Evolutionary conservation across 2,113 vertebrate species (phyloP), one percentile per base, ranked within the genome.

Genomic region (Perognathus longimembris): DNA sequence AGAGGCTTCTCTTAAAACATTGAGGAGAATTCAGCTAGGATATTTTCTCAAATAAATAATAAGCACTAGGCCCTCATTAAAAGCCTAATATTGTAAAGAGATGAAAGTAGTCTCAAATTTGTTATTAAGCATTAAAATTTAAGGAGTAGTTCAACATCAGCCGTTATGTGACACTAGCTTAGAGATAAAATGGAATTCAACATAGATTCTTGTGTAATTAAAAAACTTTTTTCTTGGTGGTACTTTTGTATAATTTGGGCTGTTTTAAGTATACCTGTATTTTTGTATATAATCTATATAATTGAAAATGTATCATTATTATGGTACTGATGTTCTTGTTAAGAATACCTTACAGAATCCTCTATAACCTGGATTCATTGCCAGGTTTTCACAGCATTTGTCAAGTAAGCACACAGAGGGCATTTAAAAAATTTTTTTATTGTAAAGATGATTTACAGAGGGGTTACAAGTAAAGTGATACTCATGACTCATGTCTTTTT

Each of bases 161-260:
- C 80, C 54, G 74, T 95, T 97, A 92, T 91, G 85, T 96, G 22
- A 45, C 88, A 94, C 54, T 87, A 80, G 40, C 42, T 90, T 54
- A 73, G n/a, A 81, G 70, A 63, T 94, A 67, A 91, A 96, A 93
- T 96, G 94, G 92, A 91, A 94, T 96, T 95, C 67, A 83, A 28
- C 54, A 76, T 66, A 70, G 10, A 83, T 87, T 34, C 32, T 90
- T 76, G 66, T 94, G 97, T 96, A 93, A 89, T 96, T 63, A 85
- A 95, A 67, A 76, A 0, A 89, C 70, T 5, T 85, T 96, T 81
- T 89, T 2, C 82, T 8, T 77, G 32, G 70, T 92, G 21, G 92
- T 89, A 77, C n/a, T 89, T 92, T 61, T 54, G 64, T 71, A 64
- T 74, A 18, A 30, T 32, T 95, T 92, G 74, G 87, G 36, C 38